phyloP scores from a whole-genome alignment of 2,113 vertebrate species.

The Barnardius zonarius region DNA sequence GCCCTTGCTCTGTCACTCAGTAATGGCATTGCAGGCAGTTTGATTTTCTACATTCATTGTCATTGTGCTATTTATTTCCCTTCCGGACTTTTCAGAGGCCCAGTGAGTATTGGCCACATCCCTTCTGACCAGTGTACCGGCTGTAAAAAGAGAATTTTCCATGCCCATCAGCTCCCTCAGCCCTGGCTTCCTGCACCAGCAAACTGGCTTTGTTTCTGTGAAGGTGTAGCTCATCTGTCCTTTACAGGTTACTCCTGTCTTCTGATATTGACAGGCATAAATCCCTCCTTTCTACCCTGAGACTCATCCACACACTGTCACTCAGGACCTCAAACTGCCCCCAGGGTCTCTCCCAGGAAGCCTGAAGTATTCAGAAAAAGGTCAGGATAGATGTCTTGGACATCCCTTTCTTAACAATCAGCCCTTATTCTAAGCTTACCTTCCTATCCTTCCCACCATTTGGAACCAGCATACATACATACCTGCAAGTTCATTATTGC shows the following conservation, averaged over 20 bases:
- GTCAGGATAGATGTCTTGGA: background rate
- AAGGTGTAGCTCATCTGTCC: background rate
- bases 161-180: background rate
- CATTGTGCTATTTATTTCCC: background rate
- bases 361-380: background rate
- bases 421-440: background rate
- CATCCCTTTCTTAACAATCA: background rate
- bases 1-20: background rate
- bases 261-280: background rate
- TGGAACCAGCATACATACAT: background rate
- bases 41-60: background rate
- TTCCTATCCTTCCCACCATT: background rate
- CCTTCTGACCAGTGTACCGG: background rate
- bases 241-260: background rate
- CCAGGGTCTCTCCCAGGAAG: background rate
- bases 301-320: background rate
- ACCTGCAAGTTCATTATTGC: background rate
- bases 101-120: background rate
- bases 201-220: background rate
- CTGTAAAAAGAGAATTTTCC: background rate
- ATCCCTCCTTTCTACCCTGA: background rate
- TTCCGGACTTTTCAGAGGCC: background rate
- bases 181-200: background rate
- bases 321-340: background rate
- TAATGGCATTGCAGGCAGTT: background rate